Evolutionary conservation across 2,797 vertebrate species (phyloP), one percentile per base, ranked within the genome.

Genomic region (Bryconaethiops microstoma): DNA sequence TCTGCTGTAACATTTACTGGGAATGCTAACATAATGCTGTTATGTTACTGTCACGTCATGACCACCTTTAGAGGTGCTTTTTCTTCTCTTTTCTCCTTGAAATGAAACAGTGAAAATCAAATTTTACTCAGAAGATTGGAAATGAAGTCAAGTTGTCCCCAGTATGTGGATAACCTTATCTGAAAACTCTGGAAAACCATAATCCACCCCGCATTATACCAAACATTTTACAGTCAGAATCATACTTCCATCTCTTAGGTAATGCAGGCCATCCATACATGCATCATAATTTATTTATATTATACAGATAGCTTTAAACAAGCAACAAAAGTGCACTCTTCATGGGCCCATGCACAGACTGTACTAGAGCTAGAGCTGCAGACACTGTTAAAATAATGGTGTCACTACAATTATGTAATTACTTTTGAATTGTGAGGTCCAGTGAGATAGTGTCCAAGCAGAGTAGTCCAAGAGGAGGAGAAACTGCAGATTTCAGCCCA

Each of bases 391-490:
- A 79, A 77, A 83, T 82, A 75, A 83, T 71, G 78, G 79, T 72
- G 17, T n/a, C 74, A 72, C 64, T 65, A 74, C 77, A 82, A 83
- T 85, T 79, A 79, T 81, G 68, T 83, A 86, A 85, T 87, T 85
- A 65, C 68, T 74, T 54, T 79, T 85, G 68, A 79, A 68, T 6
- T 13, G 23, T 69, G 21, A 76, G 35, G 10, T n/a, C 63, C 29
- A 25, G 29, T 35, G 23, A 25, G 52, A 68, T 5, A 50, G 29
- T 69, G 80, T 59, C 52, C 60, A 23, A 54, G 42, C 50, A 25
- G 69, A 21, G 67, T 60, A 74, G 25, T 59, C 42, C 70, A 68
- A 52, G 42, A 67, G 60, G 17, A 77, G 50, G 39, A 39, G 62
- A 39, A 39, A 39, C 5, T 17, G n/a, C 35, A 55, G 48, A 77